Conservation (phyloP, 1,140 invertebrate species). For the Drosophila rhopaloa region DNA sequence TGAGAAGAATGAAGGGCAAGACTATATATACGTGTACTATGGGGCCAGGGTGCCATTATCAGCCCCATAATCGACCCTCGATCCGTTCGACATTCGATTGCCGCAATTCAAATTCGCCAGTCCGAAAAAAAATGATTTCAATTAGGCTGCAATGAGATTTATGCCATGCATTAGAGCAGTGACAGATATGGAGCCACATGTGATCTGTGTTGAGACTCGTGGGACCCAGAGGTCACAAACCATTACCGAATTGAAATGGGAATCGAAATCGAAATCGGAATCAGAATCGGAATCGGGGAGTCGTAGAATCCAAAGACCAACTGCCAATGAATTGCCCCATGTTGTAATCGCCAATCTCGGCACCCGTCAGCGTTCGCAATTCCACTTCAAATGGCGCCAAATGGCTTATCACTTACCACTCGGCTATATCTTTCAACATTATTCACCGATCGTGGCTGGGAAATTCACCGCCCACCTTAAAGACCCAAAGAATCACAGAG, state of each 20-base stretch:
- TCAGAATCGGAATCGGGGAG: neutral
- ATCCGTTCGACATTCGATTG: slow-evolving; percentile 24
- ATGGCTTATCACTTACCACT: slow-evolving; percentile 50
- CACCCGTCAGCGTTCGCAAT: slow-evolving; percentile 14
- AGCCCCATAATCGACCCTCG: slow-evolving; percentile 9
- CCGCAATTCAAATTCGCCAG: slow-evolving; percentile 25
- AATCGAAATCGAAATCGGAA: neutral
- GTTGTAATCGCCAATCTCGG: slow-evolving; percentile 17
- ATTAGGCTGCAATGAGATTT: slow-evolving; percentile 37
- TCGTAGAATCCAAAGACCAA: slow-evolving; percentile 8
- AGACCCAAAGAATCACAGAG: too few relatives aligned
- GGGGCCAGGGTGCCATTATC: slow-evolving; percentile 1
- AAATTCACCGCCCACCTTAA: slow-evolving; percentile 20
- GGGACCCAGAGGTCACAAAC: slow-evolving; percentile 19
- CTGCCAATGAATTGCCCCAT: slow-evolving; percentile 37
- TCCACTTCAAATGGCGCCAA: slow-evolving; percentile 39
- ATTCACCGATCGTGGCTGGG: slow-evolving; percentile 24
- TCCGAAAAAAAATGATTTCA: slow-evolving; percentile 25
- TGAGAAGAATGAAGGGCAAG: slow-evolving; percentile 1
- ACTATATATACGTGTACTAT: neutral
- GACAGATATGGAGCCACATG: slow-evolving; percentile 42
- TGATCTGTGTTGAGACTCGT: neutral
- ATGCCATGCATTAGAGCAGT: slow-evolving; percentile 44
- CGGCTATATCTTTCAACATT: slow-evolving; percentile 10
- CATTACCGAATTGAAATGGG: slow-evolving; percentile 29